Conservation (phyloP, 1,140 invertebrate genomes). For the Drosophila seguyi region DNA sequence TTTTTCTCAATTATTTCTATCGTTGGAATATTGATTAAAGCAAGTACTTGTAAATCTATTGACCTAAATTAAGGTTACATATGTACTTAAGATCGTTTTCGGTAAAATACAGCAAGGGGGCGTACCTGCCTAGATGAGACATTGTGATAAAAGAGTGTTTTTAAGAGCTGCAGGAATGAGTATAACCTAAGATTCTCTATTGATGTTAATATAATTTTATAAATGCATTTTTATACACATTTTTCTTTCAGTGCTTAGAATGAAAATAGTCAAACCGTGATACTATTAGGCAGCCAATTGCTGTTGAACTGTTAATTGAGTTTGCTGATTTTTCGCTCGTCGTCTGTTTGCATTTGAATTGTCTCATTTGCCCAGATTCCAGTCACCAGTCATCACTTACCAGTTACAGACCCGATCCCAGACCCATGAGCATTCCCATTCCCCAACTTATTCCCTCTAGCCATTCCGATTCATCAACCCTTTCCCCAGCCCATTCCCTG, state of each 20-base stretch:
- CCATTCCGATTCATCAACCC: not conserved
- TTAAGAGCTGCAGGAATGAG: not conserved
- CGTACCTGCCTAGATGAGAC: not conserved
- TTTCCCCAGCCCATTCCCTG: not conserved
- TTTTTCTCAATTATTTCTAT: not conserved
- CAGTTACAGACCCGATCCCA: conserved; percentile 12
- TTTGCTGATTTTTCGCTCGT: conserved; percentile 43
- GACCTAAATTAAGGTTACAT: not conserved
- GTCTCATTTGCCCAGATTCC: conserved; percentile 70
- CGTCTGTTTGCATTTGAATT: conserved; percentile 76
- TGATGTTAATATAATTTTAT: too few species aligned
- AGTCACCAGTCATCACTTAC: conserved; percentile 13
- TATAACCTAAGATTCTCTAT: too few species aligned
- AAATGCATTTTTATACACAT: too few species aligned
- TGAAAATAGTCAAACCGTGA: conserved; percentile 72
- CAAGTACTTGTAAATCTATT: not conserved
- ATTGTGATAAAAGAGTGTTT: not conserved
- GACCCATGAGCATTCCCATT: not conserved
- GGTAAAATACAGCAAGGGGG: not conserved
- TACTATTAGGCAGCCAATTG: conserved; percentile 75
- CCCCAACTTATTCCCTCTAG: not conserved
- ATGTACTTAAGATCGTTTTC: not conserved
- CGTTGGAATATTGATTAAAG: not conserved
- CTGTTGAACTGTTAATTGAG: conserved; percentile 72
- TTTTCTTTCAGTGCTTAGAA: conserved; percentile 19